Evolutionary conservation across 1,140 invertebrate genomes (phyloP).

Genomic region (Cylas formicarius): DNA sequence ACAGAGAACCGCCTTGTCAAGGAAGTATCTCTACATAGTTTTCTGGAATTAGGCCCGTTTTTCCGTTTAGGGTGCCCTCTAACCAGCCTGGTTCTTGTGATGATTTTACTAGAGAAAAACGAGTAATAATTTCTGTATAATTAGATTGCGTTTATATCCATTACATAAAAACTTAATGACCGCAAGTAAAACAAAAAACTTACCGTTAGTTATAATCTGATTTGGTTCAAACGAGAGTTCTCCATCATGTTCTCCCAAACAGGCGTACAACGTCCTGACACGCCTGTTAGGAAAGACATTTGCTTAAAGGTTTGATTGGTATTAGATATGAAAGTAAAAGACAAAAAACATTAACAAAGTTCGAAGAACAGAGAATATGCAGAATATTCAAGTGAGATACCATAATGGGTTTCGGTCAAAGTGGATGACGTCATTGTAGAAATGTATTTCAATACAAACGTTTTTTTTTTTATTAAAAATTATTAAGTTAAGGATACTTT

Average conservation of each 20-base stretch:
- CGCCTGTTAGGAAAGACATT: constrained; percentile 51
- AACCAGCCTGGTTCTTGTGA: constrained; percentile 95
- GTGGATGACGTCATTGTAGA: too few relatives aligned
- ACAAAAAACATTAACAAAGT: too few relatives aligned
- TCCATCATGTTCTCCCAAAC: constrained; percentile 90
- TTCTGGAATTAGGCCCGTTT: constrained; percentile 89
- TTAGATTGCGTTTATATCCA: neutral
- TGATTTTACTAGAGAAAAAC: constrained; percentile 64
- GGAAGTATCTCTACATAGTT: constrained; percentile 92
- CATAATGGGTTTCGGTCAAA: too few relatives aligned
- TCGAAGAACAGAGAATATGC: too few relatives aligned
- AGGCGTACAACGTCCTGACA: constrained; percentile 90
- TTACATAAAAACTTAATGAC: neutral
- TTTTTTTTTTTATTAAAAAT: too few relatives aligned
- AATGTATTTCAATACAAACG: too few relatives aligned
- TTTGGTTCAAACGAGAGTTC: constrained; percentile 97
- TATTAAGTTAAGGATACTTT: too few relatives aligned
- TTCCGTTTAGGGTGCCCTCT: constrained; percentile 89
- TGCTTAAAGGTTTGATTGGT: too few relatives aligned
- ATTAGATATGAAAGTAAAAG: too few relatives aligned
- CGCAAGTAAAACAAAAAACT: constrained; percentile 34
- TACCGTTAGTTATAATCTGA: constrained; percentile 95
- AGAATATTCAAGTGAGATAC: too few relatives aligned
- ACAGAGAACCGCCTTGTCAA: constrained; percentile 43
- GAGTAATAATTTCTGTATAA: constrained; percentile 9